These are phyloP conservation scores for Halichoeres trimaculatus DNA, from an alignment of 2,113 vertebrate species.

Conservation along the genomic window DNA sequence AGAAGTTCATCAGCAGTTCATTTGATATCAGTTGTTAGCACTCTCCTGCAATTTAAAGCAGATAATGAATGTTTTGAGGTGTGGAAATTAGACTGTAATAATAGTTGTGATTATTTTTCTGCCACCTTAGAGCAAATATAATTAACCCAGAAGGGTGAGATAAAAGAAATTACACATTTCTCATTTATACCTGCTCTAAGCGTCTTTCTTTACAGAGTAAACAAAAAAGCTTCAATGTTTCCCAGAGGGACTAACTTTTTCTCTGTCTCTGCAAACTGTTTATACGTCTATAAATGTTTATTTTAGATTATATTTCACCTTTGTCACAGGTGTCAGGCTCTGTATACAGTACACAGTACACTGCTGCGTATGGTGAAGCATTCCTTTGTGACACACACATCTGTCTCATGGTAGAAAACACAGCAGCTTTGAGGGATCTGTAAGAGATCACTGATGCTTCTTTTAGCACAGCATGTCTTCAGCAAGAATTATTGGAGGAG, in stretches of 20 bases:
- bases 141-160: conserved; percentile 1
- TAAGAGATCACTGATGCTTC: conserved; percentile 10
- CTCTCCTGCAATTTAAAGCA: background rate
- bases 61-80: conserved; percentile 1
- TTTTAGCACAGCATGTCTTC: conserved; percentile 22
- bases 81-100: background rate
- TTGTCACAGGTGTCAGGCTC: conserved; percentile 14
- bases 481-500: conserved; percentile 19
- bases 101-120: background rate
- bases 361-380: conserved; percentile 29
- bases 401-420: conserved; percentile 38
- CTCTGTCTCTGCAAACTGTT: background rate
- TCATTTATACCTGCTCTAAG: background rate
- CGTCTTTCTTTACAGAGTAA: background rate
- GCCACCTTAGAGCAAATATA: background rate
- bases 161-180: background rate
- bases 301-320: background rate
- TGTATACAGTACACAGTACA: conserved; percentile 3
- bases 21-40: background rate
- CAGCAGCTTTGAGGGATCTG: conserved; percentile 40
- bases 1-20: conserved; percentile 15
- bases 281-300: background rate
- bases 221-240: background rate
- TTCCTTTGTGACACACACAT: conserved; percentile 54
- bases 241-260: background rate